Conservation (phyloP, 2,888 invertebrate genomes). For the Pollenia labialis region DNA sequence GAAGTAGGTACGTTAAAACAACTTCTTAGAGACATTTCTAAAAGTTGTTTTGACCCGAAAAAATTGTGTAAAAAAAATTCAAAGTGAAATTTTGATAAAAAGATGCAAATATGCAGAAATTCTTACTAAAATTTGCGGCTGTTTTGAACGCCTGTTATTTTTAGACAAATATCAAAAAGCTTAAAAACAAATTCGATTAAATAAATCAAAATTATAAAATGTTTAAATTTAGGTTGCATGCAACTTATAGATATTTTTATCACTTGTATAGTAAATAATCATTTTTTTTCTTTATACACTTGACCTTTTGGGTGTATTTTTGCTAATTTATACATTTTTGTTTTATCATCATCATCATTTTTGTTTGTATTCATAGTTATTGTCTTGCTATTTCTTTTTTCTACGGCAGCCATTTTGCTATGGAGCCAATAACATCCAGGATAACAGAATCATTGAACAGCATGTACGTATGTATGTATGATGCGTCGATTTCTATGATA, state of each 20-base stretch:
- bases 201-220: background rate
- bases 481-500: background rate
- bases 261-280: too few relatives aligned
- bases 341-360: background rate
- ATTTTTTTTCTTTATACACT: slow-evolving; percentile 30
- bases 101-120: slow-evolving; percentile 1
- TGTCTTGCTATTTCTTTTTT: slow-evolving; percentile 14
- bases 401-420: slow-evolving; percentile 81
- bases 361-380: background rate
- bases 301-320: slow-evolving; percentile 29
- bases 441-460: slow-evolving; percentile 77
- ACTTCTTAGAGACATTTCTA: slow-evolving; percentile 23
- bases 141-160: slow-evolving; percentile 38
- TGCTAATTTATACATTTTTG: background rate
- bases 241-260: background rate
- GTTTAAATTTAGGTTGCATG: slow-evolving; percentile 8
- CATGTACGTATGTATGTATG: slow-evolving; percentile 16
- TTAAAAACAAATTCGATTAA: slow-evolving; percentile 13
- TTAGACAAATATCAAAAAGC: slow-evolving; percentile 46
- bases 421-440: slow-evolving; percentile 81
- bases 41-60: slow-evolving; percentile 3
- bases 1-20: background rate
- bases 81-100: background rate
- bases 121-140: background rate
- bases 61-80: background rate